A percentile compares a stretch with the other conserved stretches of the same genome.
These are phyloP conservation scores for Spodoptera frugiperda DNA, from an alignment of 1,140 invertebrate genomes.

Conservation along the genomic window DNA sequence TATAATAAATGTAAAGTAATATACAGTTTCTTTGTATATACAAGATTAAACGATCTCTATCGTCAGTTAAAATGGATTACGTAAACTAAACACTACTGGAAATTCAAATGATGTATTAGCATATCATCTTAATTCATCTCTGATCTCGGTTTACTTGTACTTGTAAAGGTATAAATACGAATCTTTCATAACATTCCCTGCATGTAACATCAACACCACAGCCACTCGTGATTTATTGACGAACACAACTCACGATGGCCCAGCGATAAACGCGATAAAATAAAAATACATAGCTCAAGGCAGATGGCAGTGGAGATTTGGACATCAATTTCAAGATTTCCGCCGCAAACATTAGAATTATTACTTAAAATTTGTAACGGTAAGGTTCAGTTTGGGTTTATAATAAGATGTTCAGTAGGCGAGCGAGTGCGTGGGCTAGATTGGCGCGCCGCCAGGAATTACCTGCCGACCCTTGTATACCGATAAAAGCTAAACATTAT, in stretches of 20 bases:
- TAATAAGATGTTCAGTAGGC: constrained; percentile 53
- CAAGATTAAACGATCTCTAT: constrained; percentile 27
- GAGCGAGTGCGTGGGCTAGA: constrained; percentile 66
- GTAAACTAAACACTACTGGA: constrained; percentile 18
- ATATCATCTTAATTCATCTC: constrained; percentile 30
- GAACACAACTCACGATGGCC: constrained; percentile 55
- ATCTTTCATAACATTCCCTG: constrained; percentile 45
- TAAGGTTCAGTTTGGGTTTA: constrained; percentile 56
- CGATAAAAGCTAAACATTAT: constrained; percentile 78
- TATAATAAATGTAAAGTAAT: constrained; percentile 21
- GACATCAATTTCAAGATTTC: constrained; percentile 73
- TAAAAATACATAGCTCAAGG: constrained; percentile 75
- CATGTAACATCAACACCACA: constrained; percentile 48
- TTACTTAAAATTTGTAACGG: constrained; percentile 37
- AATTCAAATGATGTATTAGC: constrained; percentile 23
- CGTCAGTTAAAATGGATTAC: constrained; percentile 17
- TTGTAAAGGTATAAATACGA: constrained; percentile 42
- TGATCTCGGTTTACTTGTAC: constrained; percentile 1
- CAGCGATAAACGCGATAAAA: constrained; percentile 63
- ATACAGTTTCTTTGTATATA: constrained; percentile 18
- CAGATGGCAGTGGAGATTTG: constrained; percentile 74
- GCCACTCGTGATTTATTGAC: constrained; percentile 47
- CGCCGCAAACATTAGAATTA: constrained; percentile 43
- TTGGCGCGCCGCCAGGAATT: constrained; percentile 73
- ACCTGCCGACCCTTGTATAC: constrained; percentile 79